phyloP scores from a whole-genome alignment of 2,797 vertebrate genomes.

The Apodemus agrarius region DNA sequence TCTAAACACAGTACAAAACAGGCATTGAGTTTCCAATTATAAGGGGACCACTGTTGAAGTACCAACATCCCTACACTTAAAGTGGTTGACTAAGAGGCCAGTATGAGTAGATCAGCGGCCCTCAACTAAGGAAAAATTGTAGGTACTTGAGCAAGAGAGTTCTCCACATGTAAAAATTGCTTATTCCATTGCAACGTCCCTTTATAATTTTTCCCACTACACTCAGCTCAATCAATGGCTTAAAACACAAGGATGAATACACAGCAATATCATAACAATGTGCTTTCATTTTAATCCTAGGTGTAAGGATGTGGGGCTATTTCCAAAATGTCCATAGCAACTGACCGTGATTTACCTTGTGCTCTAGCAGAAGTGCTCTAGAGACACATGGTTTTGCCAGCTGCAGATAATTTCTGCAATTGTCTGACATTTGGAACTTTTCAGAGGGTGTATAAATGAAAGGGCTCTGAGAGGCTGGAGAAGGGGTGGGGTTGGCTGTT shows the following conservation, averaged over 20 bases:
- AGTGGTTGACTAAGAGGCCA: neutral
- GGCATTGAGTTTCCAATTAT: neutral
- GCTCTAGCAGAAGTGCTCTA: neutral
- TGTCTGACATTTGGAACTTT: neutral
- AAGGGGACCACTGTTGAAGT: neutral
- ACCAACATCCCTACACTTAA: neutral
- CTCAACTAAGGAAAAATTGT: neutral
- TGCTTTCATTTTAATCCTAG: neutral
- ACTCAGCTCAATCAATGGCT: neutral
- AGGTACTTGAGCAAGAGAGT: neutral
- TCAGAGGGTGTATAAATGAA: neutral
- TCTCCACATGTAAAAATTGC: neutral
- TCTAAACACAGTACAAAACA: neutral
- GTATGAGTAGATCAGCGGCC: neutral
- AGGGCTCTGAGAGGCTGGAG: neutral
- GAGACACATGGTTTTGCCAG: neutral
- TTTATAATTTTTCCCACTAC: neutral
- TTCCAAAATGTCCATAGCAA: neutral
- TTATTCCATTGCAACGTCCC: neutral
- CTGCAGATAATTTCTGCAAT: neutral
- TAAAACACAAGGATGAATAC: neutral
- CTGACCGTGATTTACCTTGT: neutral
- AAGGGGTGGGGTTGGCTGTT: neutral
- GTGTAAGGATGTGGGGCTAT: neutral
- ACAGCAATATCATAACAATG: neutral